Conservation (phyloP, 2,797 vertebrate species). For the Coregonus ussuriensis region DNA sequence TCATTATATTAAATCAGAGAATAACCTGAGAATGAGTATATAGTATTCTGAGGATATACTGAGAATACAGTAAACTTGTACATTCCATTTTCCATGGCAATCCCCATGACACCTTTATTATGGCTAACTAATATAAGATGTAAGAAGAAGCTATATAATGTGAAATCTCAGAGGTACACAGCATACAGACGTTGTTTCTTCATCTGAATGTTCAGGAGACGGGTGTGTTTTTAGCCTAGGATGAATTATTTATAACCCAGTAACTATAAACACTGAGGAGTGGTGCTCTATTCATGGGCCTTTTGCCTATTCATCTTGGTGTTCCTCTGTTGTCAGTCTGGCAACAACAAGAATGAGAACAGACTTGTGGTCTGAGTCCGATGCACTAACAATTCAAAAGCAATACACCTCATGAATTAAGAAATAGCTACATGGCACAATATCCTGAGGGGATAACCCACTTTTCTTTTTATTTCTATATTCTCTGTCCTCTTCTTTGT, state of each 20-base stretch:
- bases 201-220: slow-evolving; percentile 43
- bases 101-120: slow-evolving; percentile 2
- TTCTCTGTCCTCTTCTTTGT: slow-evolving; percentile 25
- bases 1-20: neutral
- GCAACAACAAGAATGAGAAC: slow-evolving; percentile 34
- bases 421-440: neutral
- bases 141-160: slow-evolving; percentile 2
- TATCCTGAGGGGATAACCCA: neutral
- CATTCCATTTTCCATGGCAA: neutral
- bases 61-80: neutral
- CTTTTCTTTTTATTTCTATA: slow-evolving; percentile 21
- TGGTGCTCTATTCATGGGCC: slow-evolving; percentile 57
- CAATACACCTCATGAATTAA: slow-evolving; percentile 48
- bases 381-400: slow-evolving; percentile 58
- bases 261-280: slow-evolving; percentile 48
- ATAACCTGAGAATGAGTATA: neutral
- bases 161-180: slow-evolving; percentile 20
- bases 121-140: neutral
- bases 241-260: slow-evolving; percentile 60
- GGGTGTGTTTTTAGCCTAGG: slow-evolving; percentile 31
- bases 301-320: slow-evolving; percentile 28
- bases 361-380: slow-evolving; percentile 30
- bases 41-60: too few species aligned
- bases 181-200: slow-evolving; percentile 36
- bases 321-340: slow-evolving; percentile 36